Conservation (phyloP, 1,140 invertebrate species). For the Philopotamus ludificatus region DNA sequence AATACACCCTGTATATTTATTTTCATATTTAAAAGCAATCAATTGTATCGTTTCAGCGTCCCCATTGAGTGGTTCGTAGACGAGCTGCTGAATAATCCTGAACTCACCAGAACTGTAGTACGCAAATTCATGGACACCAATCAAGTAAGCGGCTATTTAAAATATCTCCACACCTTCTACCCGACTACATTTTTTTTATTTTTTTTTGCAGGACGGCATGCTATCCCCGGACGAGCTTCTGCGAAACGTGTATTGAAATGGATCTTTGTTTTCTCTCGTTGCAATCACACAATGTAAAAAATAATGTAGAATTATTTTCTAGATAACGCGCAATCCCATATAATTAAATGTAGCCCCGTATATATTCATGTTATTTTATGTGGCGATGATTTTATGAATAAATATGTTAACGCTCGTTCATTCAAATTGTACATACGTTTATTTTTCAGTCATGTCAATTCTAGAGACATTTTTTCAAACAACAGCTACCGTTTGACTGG, state of each 20-base stretch:
- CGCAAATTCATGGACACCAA: constrained; percentile 60
- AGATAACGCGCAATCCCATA: constrained; percentile 26
- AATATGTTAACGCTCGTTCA: no score
- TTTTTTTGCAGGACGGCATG: constrained; percentile 36
- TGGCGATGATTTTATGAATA: no score
- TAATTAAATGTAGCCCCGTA: not conserved
- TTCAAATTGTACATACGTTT: not conserved
- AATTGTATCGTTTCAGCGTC: constrained; percentile 54
- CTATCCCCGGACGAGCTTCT: constrained; percentile 35
- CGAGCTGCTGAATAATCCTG: constrained; percentile 59
- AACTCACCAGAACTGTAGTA: constrained; percentile 57
- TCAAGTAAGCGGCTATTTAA: constrained; percentile 46
- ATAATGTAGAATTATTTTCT: constrained; percentile 7
- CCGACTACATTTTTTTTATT: not conserved
- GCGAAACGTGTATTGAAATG: constrained; percentile 32
- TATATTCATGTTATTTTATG: constrained; percentile 1
- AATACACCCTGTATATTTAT: no score
- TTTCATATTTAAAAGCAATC: no score
- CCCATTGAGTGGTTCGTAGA: constrained; percentile 59
- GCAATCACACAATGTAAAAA: constrained; percentile 2
- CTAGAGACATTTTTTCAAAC: constrained; percentile 16
- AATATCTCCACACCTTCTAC: not conserved
- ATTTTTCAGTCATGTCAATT: not conserved
- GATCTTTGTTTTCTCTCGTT: constrained; percentile 3
- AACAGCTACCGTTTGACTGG: constrained; percentile 35